Percentiles rank a stretch among this genome's conserved stretches.
Evolutionary conservation across 2,113 vertebrate species (phyloP).

Genomic region (Cochlearius cochlearius): DNA sequence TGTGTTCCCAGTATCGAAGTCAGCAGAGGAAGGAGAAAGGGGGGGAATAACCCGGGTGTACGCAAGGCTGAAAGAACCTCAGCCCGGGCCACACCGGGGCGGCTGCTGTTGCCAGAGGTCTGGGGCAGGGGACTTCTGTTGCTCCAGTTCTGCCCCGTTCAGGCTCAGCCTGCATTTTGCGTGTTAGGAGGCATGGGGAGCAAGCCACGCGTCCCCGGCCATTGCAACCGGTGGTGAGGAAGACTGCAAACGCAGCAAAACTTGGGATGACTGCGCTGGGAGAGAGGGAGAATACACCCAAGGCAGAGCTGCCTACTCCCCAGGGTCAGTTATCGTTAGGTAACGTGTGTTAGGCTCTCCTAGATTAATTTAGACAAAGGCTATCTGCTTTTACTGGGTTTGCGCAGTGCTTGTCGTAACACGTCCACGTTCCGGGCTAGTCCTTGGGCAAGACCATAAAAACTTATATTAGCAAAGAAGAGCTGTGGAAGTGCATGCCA

Average conservation of each 20-base stretch:
- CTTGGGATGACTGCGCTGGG: background rate
- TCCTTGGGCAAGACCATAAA: background rate
- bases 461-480: background rate
- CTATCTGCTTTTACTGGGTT: background rate
- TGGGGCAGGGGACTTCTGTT: background rate
- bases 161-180: background rate
- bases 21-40: background rate
- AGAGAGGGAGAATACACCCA: background rate
- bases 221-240: background rate
- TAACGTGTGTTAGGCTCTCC: accelerated
- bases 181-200: background rate
- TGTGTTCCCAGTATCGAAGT: background rate
- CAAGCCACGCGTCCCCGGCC: background rate
- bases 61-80: background rate
- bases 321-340: background rate
- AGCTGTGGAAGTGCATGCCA: background rate
- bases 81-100: background rate
- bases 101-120: background rate
- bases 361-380: background rate
- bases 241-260: background rate
- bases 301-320: background rate
- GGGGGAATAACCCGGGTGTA: background rate
- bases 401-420: background rate
- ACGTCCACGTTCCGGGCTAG: background rate
- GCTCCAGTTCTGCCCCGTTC: background rate